Base-by-base conservation (phyloP, 2,888 invertebrate species). In the Euplagia quadripunctaria region DNA sequence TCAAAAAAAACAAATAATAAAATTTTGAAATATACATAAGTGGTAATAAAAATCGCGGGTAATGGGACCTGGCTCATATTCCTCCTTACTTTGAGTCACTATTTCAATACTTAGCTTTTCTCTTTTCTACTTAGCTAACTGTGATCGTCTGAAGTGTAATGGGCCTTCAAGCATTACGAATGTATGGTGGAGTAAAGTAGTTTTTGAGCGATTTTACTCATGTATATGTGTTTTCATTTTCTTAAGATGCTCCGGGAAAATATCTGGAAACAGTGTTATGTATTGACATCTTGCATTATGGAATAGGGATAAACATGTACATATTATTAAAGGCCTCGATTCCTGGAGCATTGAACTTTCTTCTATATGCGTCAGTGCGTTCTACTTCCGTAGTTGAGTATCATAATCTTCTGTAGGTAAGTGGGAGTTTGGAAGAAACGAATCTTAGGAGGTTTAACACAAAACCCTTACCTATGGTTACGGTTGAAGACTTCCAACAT, bases 61-160 rank as follows among this genome's bases (percentile, higher is more conserved):
- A 70, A n/a, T 49, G 51, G 58, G n/a, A 52, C 71, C 69, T 43
- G 6, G n/a, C 43, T 64, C 58, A 51, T 69, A 58, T 61, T 41
- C 20, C 66, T 72, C 68, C 14, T 52, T 74, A 68, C 74, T 73
- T 58, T 73, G 64, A 64, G 71, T 75, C 70, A 55, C 69, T 70
- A 69, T 78, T 77, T 67, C 72, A 71, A 79, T 72, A 76, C 86
- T 79, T 75, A 76, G 75, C 76, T 81, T 79, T 77, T 79, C 81
- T 79, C 79, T 79, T 76, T 79, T 58, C 20, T 58, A 82, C 79
- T 82, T 79, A 86, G 85, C 81, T 85, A 83, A 85, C 84, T 79
- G 79, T 71, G 76, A 84, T 83, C 82, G 82, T 81, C 79, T 84
- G 75, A 84, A 88, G 88, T 86, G 85, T 88, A 88, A 88, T 88